These are phyloP conservation scores for Hyposoter didymator DNA, from an alignment of 2,888 invertebrate genomes.

Conservation along the genomic window DNA sequence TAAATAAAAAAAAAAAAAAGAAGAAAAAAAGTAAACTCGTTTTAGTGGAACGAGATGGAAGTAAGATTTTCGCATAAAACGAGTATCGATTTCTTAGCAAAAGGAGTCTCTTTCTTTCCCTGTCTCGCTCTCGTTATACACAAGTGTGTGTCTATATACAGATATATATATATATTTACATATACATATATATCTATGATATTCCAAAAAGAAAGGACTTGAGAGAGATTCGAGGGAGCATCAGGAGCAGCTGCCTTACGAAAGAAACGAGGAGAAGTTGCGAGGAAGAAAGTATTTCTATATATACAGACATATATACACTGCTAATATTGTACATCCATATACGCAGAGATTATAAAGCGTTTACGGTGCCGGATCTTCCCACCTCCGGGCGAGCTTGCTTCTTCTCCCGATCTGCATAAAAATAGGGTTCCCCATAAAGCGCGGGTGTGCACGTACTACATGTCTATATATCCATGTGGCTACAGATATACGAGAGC, in stretches of 20 bases:
- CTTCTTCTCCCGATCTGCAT: constrained; percentile 80
- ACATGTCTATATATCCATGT: constrained; percentile 1
- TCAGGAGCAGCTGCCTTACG: constrained; percentile 78
- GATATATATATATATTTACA: no score
- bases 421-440: constrained; percentile 79
- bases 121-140: no score
- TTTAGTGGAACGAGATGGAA: constrained; percentile 38
- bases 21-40: constrained; percentile 31
- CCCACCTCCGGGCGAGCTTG: constrained; percentile 81
- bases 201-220: constrained; percentile 66
- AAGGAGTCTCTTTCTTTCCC: constrained; percentile 54
- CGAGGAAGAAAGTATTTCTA: constrained; percentile 64
- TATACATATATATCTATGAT: constrained; percentile 68
- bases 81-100: constrained; percentile 57
- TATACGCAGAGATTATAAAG: constrained; percentile 80
- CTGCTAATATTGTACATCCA: constrained; percentile 62
- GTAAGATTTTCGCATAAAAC: constrained; percentile 56
- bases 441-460: constrained; percentile 27
- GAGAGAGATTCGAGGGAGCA: constrained; percentile 67
- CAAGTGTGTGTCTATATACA: no score
- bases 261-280: constrained; percentile 70
- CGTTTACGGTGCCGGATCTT: constrained; percentile 80
- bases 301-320: constrained; percentile 26
- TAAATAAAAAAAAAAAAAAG: constrained; percentile 14
- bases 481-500: constrained; percentile 25